Conservation (phyloP, 2,888 invertebrate species). For the Luperina nickerlii region DNA sequence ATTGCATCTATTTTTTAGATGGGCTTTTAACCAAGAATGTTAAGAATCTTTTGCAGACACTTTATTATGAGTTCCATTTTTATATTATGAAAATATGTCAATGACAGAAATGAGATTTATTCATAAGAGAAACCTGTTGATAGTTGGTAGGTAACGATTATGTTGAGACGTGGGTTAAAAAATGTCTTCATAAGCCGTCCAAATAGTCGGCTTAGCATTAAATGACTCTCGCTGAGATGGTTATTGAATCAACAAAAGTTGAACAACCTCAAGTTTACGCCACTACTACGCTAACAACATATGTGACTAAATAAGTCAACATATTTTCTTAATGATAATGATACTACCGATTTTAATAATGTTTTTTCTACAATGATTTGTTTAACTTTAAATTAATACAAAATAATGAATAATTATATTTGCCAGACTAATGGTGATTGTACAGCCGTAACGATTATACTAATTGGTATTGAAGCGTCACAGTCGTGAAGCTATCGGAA, state of each 20-base stretch:
- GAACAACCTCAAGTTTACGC: conserved; percentile 66
- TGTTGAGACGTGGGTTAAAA: conserved; percentile 14
- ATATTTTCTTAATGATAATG: conserved; percentile 45
- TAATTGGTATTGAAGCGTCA: conserved; percentile 65
- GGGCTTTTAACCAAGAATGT: conserved; percentile 5
- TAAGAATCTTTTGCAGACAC: background rate
- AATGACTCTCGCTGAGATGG: conserved; percentile 47
- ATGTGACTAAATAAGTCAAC: conserved; percentile 53
- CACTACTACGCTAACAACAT: conserved; percentile 52
- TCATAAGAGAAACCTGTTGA: conserved; percentile 35
- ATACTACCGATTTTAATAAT: conserved; percentile 28
- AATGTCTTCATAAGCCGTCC: conserved; percentile 25
- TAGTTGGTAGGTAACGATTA: conserved; percentile 10
- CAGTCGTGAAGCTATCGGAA: conserved; percentile 66
- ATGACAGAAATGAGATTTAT: conserved; percentile 29
- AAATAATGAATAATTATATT: conserved; percentile 14
- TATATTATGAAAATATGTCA: conserved; percentile 32
- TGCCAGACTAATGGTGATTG: conserved; percentile 20
- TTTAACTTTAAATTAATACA: conserved; percentile 11
- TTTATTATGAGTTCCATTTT: conserved; percentile 15
- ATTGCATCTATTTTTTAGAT: background rate
- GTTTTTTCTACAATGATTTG: conserved; percentile 2
- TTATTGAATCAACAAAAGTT: conserved; percentile 67
- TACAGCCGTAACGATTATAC: conserved; percentile 56
- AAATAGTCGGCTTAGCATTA: conserved; percentile 47